Base-by-base conservation (phyloP, 2,888 invertebrate genomes). In the Agrotis clavis region DNA sequence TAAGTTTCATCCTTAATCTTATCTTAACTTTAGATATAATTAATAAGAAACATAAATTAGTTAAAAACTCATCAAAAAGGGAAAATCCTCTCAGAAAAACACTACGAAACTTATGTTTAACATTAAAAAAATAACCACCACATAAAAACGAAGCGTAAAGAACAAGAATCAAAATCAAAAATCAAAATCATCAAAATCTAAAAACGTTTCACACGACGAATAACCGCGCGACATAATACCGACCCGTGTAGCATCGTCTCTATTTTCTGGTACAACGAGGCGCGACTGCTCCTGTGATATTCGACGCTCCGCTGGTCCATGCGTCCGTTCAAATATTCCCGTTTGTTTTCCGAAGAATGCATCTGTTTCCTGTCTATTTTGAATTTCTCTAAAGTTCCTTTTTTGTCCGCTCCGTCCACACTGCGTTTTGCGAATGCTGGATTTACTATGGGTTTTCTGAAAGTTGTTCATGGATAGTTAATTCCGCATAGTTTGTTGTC, bases 221-320 rank as follows among this genome's bases (percentile, higher is more conserved):
- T 77, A 79, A 79, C 79, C 69, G 48, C 56, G 57, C n/a, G 54
- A 77, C 62, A 70, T 72, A 69, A 78, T 76, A 96, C 97, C 90
- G 91, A 98, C 98, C 97, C 97, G 83, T 95, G 95, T 67, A 98
- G 92, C 92, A 98, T 95, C 83, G 96, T 95, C 92, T 97, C 97
- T 78, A 98, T 94, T 94, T 97, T 97, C 84, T 94, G 95, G 91
- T 97, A 98, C 67, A 98, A 94, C 78, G 97, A 96, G 68, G 97
- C 94, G 82, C 98, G 96, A 83, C 97, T 97, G 82, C 96, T 95
- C 82, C 97, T 97, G 91, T 98, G 97, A 90, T 97, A 96, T 86
- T 97, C 96, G 60, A 94, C 87, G 85, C 85, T 91, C 21, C 85
- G 87, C 63, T 80, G 83, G 70, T 88, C 90, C 90, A 92, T 91